These are phyloP conservation scores for Bombyx mori DNA, from an alignment of 1,140 invertebrate species.

Conservation along the genomic window ASM3026992v2 NC_085114.1:15386501-15387000, in stretches of 20 bases:
- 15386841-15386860: slow-evolving; percentile 6
- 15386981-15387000: not conserved
- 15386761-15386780: slow-evolving; percentile 2
- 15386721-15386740: slow-evolving; percentile 7
- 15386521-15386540: too few relatives aligned
- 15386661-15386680: slow-evolving; percentile 8
- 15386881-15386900: slow-evolving; percentile 9
- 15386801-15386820: not conserved
- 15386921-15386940: slow-evolving; percentile 4
- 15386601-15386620: not conserved
- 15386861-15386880: slow-evolving; percentile 18
- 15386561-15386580: too few relatives aligned
- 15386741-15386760: slow-evolving; percentile 3
- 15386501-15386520: too few relatives aligned
- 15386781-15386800: not conserved
- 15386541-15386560: too few relatives aligned
- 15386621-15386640: not conserved
- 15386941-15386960: slow-evolving; percentile 1
- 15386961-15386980: slow-evolving; percentile 5
- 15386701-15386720: slow-evolving; percentile 6
- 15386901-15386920: slow-evolving; percentile 1
- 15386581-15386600: too few relatives aligned
- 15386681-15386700: slow-evolving; percentile 1
- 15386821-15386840: slow-evolving; percentile 1
- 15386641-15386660: slow-evolving; percentile 1